Evolutionary conservation across 2,113 vertebrate species (phyloP).

Genomic region (Lathamus discolor): DNA sequence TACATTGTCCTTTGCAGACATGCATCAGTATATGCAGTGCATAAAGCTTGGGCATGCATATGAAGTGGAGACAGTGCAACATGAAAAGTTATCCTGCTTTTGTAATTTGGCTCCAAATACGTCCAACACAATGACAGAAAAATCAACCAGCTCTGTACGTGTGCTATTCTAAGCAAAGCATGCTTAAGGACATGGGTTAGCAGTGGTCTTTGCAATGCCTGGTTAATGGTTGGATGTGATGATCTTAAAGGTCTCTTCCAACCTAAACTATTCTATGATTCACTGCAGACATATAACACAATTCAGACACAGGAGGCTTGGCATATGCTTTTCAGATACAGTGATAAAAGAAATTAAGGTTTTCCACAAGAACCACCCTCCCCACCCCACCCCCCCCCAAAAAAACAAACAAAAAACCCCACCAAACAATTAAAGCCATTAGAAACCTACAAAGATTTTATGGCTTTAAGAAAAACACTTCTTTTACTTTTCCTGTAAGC

Average conservation of each 20-base stretch:
- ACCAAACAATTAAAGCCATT: neutral
- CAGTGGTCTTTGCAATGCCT: neutral
- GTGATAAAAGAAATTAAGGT: neutral
- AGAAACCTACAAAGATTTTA: neutral
- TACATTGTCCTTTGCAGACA: rapidly evolving
- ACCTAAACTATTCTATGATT: neutral
- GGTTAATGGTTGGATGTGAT: neutral
- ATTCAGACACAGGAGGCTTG: neutral
- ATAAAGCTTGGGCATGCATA: neutral
- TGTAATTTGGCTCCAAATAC: neutral
- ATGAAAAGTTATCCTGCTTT: neutral
- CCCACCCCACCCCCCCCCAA: rapidly evolving
- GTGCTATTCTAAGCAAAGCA: neutral
- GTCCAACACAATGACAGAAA: neutral
- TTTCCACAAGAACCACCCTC: neutral
- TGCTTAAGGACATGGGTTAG: neutral
- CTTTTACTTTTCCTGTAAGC: neutral
- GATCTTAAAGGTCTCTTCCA: neutral
- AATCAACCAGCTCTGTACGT: neutral
- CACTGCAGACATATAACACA: neutral
- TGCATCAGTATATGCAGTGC: rapidly evolving
- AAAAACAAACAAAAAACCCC: neutral
- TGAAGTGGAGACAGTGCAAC: rapidly evolving
- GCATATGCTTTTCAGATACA: neutral
- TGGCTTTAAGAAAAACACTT: neutral